Base-by-base conservation (phyloP, 1,140 invertebrate species). In the Chymomyza costata region DNA sequence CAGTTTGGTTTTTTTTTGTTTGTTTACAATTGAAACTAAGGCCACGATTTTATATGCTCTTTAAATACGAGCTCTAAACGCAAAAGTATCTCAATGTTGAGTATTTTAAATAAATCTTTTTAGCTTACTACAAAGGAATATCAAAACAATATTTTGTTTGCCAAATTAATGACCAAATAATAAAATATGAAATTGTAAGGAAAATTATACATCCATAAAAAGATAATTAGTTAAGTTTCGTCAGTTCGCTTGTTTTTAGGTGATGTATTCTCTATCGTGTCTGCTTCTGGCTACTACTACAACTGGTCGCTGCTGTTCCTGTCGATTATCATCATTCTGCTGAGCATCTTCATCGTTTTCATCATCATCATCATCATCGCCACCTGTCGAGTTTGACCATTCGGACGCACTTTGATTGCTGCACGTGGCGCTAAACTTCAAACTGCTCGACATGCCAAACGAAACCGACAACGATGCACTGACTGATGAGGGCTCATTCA, bases 341-440 rank as follows among this genome's bases (percentile, higher is more conserved):
- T 68, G 49, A 0, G 50, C 52, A 3, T 62, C 55, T 7, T 62
- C 54, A 13, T 63, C 48, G 3, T 16, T 34, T 6, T 67, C 47
- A n/a, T 59, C 44, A 10, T 74, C 63, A 45, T 60, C 51, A 1
- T 73, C 67, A 13, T 76, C 74, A 40, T 76, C 81, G 43, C 65
- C 66, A 25, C 61, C 69, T 43, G 74, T 80, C 54, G 81, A 82
- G 35, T 83, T 82, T 1, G 82, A 69, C 82, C 82, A 83, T 57
- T 83, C 82, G 64, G 74, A 81, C 40, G 74, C 62, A 47, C 52
- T 70, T 55, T 57, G 67, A 37, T 63, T 76, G 52, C 65, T 80
- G 68, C 71, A 69, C 21, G 71, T 78, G 60, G 68, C 73, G 34
- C 74, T 81, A 30, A 83, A 67, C 38, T 83, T 83, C 7, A 83